phyloP scores from a whole-genome alignment of 2,797 vertebrate species.

The Diplodus sargus region DNA sequence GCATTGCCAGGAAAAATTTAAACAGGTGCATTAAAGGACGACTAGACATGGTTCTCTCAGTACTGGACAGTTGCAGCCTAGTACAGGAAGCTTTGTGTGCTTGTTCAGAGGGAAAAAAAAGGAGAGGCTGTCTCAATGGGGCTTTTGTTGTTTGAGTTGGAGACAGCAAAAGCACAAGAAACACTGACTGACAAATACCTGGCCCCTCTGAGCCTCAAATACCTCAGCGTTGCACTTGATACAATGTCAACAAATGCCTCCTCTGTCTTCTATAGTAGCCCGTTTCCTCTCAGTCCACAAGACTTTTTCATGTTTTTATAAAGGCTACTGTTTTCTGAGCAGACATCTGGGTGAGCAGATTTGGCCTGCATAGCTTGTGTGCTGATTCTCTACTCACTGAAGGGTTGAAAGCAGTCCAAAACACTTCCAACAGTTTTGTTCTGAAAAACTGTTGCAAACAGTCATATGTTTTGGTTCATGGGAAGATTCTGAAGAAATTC shows the following conservation, averaged over 20 bases:
- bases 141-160: constrained; percentile 84
- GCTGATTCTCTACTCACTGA: constrained; percentile 30
- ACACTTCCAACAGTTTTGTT: constrained; percentile 17
- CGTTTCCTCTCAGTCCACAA: constrained; percentile 67
- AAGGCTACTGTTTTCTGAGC: constrained; percentile 77
- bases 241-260: constrained; percentile 83
- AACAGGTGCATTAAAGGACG: constrained; percentile 74
- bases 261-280: constrained; percentile 78
- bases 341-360: constrained; percentile 74
- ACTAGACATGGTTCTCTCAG: constrained; percentile 47
- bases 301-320: constrained; percentile 73
- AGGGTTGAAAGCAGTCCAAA: constrained; percentile 44
- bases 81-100: constrained; percentile 83
- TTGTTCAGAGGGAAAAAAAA: constrained; percentile 52
- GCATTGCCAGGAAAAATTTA: constrained; percentile 22
- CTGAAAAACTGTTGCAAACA: constrained; percentile 28
- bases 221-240: constrained; percentile 81
- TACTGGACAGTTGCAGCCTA: constrained; percentile 67
- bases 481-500: not conserved
- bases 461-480: constrained; percentile 5
- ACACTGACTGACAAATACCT: constrained; percentile 85
- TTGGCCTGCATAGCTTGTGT: constrained; percentile 54
- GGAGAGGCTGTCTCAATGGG: constrained; percentile 77
- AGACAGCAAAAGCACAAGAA: constrained; percentile 81
- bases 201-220: constrained; percentile 81